A percentile compares a stretch with the other conserved stretches of the same genome.
These are phyloP conservation scores for Esperia sulphurella DNA, from an alignment of 2,888 invertebrate genomes.

Conservation along the genomic window DNA sequence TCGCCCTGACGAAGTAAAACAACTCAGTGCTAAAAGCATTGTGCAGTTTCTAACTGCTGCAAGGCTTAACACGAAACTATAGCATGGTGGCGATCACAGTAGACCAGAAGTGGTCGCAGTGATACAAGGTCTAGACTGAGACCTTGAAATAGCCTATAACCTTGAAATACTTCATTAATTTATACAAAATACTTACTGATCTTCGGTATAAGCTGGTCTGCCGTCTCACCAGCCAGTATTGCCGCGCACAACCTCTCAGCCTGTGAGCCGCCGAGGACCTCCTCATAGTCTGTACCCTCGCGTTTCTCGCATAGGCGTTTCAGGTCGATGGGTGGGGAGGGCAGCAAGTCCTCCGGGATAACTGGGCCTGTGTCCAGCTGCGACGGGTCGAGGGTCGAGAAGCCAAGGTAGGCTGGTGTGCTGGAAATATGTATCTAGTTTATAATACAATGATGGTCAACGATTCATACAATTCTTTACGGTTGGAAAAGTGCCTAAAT, in stretches of 20 bases:
- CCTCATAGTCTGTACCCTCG: conserved; percentile 15
- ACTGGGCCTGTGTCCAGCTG: conserved; percentile 36
- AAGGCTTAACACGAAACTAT: too few relatives aligned
- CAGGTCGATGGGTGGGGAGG: conserved; percentile 40
- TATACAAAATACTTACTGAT: conserved; percentile 33
- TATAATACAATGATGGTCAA: not conserved
- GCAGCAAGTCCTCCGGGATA: conserved; percentile 59
- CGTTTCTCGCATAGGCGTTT: conserved; percentile 33
- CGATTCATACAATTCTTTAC: too few relatives aligned
- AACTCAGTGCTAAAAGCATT: too few relatives aligned
- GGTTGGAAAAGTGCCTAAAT: too few relatives aligned
- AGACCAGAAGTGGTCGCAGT: too few relatives aligned
- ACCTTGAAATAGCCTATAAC: too few relatives aligned
- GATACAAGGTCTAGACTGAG: too few relatives aligned
- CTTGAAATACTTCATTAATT: too few relatives aligned
- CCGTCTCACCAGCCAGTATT: conserved; percentile 46
- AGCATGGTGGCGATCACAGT: too few relatives aligned
- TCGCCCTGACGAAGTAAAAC: too few relatives aligned
- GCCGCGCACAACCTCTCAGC: conserved; percentile 46
- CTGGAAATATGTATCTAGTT: conserved; percentile 24
- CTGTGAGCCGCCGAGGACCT: conserved; percentile 17
- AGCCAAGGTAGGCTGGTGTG: conserved; percentile 58
- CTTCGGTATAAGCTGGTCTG: conserved; percentile 58
- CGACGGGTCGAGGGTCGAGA: conserved; percentile 30
- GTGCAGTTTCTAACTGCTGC: too few relatives aligned